These are phyloP conservation scores for Drosophila koepferae DNA, from an alignment of 2,888 invertebrate species.

Conservation along the genomic window DNA sequence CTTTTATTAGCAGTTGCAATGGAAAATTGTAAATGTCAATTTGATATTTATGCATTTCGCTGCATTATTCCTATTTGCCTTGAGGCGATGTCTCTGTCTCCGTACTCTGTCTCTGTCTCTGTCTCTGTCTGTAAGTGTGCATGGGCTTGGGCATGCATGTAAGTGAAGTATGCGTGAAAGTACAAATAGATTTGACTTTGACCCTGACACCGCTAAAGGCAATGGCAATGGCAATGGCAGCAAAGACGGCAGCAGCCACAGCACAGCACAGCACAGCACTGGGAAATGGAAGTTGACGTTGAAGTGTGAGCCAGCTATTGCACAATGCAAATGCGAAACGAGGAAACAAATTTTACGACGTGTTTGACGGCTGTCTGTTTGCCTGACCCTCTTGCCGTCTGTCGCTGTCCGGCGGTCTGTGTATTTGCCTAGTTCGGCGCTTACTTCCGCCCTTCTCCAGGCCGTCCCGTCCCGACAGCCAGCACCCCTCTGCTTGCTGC, in stretches of 20 bases:
- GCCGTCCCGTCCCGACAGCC: constrained; percentile 17
- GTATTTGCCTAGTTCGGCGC: constrained; percentile 47
- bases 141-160: constrained; percentile 9
- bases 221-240: constrained; percentile 13
- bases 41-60: neutral
- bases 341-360: constrained; percentile 81
- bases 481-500: constrained; percentile 32
- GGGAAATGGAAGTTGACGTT: constrained; percentile 41
- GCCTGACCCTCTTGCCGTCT: constrained; percentile 21
- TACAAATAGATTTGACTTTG: constrained; percentile 75
- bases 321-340: constrained; percentile 73
- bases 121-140: neutral
- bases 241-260: neutral
- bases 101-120: neutral
- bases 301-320: constrained; percentile 50
- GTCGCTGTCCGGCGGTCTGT: constrained; percentile 10
- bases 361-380: constrained; percentile 81
- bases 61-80: neutral
- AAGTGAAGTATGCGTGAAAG: constrained; percentile 47
- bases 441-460: constrained; percentile 69
- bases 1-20: neutral
- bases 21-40: neutral
- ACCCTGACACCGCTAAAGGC: constrained; percentile 65
- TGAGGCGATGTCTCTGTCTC: neutral
- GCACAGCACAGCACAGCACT: neutral